Evolutionary conservation across 2,888 invertebrate species (phyloP), one percentile per base, ranked within the genome.

Genomic region (Falcaria lacertinaria): DNA sequence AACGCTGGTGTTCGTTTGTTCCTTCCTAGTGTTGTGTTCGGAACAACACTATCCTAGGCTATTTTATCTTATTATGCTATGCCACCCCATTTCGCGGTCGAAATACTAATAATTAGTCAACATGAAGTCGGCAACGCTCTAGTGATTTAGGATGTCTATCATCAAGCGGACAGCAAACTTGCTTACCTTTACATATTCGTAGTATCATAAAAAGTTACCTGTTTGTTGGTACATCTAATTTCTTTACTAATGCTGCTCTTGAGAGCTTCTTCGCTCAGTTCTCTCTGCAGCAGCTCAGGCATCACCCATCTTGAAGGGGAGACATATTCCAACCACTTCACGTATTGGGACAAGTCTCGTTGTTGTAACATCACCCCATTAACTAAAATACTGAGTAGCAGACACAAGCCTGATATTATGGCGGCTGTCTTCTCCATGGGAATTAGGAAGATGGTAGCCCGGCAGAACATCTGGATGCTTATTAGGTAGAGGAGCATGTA

Each of bases 281-380:
- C 95, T 50, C 91, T 87, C 45, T 90, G 89, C 42, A 94, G 74
- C 38, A 96, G 73, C 50, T 93, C 92, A 0, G 94, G 93, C 53
- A 94, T 66, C 1, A 93, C 74, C 95, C 96, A 96, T 44, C 92
- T 89, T 0, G 93, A 91, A 0, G 96, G 96, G 2, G 95, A 94
- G 36, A 92, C 87, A 55, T 91, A 91, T 56, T 92, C 91, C 50
- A 94, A 69, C 93, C 94, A 95, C 42, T 82, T 84, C 46, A 92
- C 91, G 65, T 94, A 92, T 15, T 83, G 69, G 1, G 94, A 92
- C 48, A 95, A 60, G 71, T 95, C 94, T 43, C 89, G 87, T 3
- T 91, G 90, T 62, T 95, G 95, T 22, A 96, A 67, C 50, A 91
- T 82, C 60, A 92, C 94, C 0, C 96, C 96, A 40, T 93, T 92